Percentiles rank a stretch among this genome's conserved stretches.
Conservation (phyloP, 2,113 vertebrate genomes). For the Actinemys pallida region DNA sequence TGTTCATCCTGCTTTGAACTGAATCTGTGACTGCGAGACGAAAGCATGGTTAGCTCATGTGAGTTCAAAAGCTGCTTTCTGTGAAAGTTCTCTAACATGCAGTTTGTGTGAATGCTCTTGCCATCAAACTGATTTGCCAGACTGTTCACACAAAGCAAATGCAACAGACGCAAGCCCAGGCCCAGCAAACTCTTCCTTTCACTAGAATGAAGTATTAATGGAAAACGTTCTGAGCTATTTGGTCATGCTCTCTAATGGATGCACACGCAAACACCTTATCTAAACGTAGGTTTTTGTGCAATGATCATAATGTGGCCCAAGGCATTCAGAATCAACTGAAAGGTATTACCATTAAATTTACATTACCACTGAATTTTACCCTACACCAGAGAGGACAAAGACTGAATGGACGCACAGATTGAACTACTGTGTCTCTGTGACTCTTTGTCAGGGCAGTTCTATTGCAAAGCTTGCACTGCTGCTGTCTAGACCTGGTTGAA, state of each 20-base stretch:
- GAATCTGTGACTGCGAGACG: accelerated
- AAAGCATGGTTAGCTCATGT: accelerated
- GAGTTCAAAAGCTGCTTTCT: neutral
- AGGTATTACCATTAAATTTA: accelerated
- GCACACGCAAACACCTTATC: neutral
- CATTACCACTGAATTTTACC: too few relatives aligned
- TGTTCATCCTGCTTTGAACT: neutral
- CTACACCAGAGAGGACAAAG: neutral
- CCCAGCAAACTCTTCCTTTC: neutral
- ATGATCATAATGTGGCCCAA: neutral
- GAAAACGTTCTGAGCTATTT: neutral
- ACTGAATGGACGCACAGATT: neutral
- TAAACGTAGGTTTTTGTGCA: neutral
- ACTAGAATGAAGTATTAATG: neutral
- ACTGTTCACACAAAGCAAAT: neutral
- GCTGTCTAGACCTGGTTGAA: too few relatives aligned
- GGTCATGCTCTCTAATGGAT: accelerated
- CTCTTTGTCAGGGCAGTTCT: neutral
- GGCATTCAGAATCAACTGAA: neutral
- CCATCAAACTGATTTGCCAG: neutral
- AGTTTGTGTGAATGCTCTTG: accelerated
- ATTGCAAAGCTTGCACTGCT: too few relatives aligned
- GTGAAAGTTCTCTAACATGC: accelerated
- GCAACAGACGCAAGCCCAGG: neutral
- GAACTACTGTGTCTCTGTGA: neutral